Evolutionary conservation across 2,888 invertebrate genomes (phyloP).

Genomic region (Andrena chrysosceles): DNA sequence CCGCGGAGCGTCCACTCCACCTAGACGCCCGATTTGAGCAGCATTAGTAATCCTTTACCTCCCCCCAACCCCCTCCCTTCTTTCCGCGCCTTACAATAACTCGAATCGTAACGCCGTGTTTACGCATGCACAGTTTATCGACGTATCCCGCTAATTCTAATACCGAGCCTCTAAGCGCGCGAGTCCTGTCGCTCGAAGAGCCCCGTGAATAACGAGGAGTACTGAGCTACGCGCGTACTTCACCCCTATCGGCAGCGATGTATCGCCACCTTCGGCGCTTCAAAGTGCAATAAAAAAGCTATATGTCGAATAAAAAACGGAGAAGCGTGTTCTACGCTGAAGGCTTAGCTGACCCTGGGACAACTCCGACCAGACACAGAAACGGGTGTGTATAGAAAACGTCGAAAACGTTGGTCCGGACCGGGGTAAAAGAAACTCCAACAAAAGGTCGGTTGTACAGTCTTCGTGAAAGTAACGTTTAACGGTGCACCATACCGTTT

Average conservation of each 20-base stretch:
- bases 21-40: conserved; percentile 49
- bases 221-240: conserved; percentile 20
- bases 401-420: conserved; percentile 47
- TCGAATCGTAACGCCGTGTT: conserved; percentile 15
- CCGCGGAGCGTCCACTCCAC: not conserved
- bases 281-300: conserved; percentile 66
- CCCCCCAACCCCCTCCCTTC: too few relatives aligned
- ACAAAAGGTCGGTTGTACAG: not conserved
- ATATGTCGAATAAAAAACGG: conserved; percentile 51
- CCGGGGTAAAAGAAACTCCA: conserved; percentile 16
- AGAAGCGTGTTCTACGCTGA: conserved; percentile 39
- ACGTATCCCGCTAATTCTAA: conserved; percentile 65
- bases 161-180: conserved; percentile 69
- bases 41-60: conserved; percentile 19
- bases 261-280: conserved; percentile 66
- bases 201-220: conserved; percentile 40
- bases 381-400: conserved; percentile 35
- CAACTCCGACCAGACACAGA: conserved; percentile 34
- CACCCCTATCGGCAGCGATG: conserved; percentile 59
- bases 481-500: conserved; percentile 6
- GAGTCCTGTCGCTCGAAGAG: conserved; percentile 17
- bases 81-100: not conserved
- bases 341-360: conserved; percentile 45
- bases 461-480: conserved; percentile 32
- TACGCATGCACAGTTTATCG: conserved; percentile 33